Base-by-base conservation (phyloP, 2,113 vertebrate species). In the Murina feae region DNA sequence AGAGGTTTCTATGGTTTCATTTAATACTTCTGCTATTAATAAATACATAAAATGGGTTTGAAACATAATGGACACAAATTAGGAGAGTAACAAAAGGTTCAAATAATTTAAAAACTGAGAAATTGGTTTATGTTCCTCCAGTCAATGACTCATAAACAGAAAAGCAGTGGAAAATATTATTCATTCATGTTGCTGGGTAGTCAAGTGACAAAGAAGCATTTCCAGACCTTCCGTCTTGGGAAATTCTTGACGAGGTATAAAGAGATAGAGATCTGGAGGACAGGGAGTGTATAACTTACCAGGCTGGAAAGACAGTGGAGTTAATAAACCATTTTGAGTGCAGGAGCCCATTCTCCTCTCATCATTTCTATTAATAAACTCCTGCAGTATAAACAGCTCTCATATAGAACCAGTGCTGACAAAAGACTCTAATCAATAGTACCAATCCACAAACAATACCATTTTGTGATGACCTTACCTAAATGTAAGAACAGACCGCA, bases 1-100 rank as follows among this genome's bases (percentile, higher is more conserved):
- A 86, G 60, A 87, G 86, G 80, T 97, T 95, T 95, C 95, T 86
- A 97, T 92, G 90, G 89, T 94, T 97, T 95, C 89, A n/a, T 16
- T 65, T 60, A 95, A 85, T 84, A 81, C 5, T 88, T 94, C 69
- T 86, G 83, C 92, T 94, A 88, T 97, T 96, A 95, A 94, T 84
- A 96, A 93, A 69, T 69, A 69, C 32, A 82, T 47, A 86, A 65
- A 84, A 25, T n/a, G 30, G 7, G 8, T 60, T 94, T 94, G 47
- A 95, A 95, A 88, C 35, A 95, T 72, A 96, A 90, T 83, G 74
- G 75, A 75, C 80, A 85, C 75, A 78, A 95, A 96, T 95, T 89
- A 93, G 76, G 17, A 96, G 3, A 79, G 4, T 92, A 93, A 90
- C 66, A 89, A 85, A 93, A 88, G 55, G 63, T 87, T 94, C 39